These are phyloP conservation scores for Diuraphis noxia DNA, from an alignment of 1,140 invertebrate genomes.

Conservation along the genomic window DNA sequence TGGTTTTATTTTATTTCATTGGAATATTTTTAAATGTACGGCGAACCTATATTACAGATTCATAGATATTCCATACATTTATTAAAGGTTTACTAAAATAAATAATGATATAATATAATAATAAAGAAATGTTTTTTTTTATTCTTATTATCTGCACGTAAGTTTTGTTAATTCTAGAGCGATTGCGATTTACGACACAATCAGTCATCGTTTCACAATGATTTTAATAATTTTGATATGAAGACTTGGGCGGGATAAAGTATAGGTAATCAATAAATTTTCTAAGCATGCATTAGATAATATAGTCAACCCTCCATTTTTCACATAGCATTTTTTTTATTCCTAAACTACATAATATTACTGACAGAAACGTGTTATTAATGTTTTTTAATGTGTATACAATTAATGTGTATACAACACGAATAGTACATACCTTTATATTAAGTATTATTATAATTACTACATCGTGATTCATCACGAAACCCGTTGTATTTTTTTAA, in stretches of 20 bases:
- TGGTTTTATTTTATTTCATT: neutral
- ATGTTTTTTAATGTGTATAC: neutral
- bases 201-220: neutral
- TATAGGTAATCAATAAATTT: neutral
- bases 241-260: neutral
- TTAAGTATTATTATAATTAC: neutral
- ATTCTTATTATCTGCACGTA: neutral
- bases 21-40: neutral
- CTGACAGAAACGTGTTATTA: neutral
- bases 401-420: neutral
- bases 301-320: neutral
- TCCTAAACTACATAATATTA: neutral
- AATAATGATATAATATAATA: neutral
- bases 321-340: neutral
- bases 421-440: neutral
- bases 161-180: neutral
- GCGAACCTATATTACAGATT: neutral
- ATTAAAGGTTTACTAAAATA: too few relatives aligned
- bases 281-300: neutral
- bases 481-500: neutral
- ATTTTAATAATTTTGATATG: neutral
- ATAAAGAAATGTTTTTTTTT: neutral
- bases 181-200: neutral
- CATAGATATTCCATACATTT: neutral
- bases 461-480: constrained; percentile 9